phyloP scores from a whole-genome alignment of 2,888 invertebrate genomes.

The Drosophila prolongata region DNA sequence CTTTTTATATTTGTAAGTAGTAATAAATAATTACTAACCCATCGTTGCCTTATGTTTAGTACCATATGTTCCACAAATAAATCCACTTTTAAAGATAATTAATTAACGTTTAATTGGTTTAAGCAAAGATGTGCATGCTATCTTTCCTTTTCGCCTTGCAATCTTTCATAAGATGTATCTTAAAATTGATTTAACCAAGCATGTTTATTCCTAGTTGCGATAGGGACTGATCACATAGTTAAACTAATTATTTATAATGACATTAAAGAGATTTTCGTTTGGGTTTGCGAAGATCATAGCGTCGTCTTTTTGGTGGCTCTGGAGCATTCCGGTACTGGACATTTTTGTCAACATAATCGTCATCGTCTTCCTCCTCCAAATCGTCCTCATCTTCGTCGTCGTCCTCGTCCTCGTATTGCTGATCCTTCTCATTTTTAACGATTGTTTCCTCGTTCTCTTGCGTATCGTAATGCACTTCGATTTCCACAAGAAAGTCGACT shows the following conservation, averaged over 20 bases:
- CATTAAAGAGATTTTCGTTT: constrained; percentile 7
- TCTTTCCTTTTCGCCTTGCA: background rate
- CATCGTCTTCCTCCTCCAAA: constrained; percentile 7
- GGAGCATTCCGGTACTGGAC: constrained; percentile 3
- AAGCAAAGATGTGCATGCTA: background rate
- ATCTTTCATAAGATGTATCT: background rate
- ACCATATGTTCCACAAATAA: too few relatives aligned
- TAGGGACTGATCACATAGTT: background rate
- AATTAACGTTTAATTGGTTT: background rate
- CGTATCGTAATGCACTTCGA: background rate
- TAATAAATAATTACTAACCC: too few relatives aligned
- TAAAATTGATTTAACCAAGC: background rate
- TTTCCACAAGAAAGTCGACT: background rate
- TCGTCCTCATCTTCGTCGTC: constrained; percentile 19
- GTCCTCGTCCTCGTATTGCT: background rate
- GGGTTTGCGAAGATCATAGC: constrained; percentile 57
- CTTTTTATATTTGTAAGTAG: too few relatives aligned
- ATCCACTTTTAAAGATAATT: background rate
- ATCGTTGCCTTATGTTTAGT: too few relatives aligned
- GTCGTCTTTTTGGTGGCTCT: constrained; percentile 34
- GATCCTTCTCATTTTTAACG: background rate
- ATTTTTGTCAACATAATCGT: constrained; percentile 22
- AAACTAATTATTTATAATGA: background rate
- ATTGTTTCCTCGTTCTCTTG: background rate
- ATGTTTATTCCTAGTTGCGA: too few relatives aligned